Percentiles rank a stretch among this genome's conserved stretches.
Evolutionary conservation across 1,140 invertebrate genomes (phyloP).

Genomic region (Orchesella cincta): DNA sequence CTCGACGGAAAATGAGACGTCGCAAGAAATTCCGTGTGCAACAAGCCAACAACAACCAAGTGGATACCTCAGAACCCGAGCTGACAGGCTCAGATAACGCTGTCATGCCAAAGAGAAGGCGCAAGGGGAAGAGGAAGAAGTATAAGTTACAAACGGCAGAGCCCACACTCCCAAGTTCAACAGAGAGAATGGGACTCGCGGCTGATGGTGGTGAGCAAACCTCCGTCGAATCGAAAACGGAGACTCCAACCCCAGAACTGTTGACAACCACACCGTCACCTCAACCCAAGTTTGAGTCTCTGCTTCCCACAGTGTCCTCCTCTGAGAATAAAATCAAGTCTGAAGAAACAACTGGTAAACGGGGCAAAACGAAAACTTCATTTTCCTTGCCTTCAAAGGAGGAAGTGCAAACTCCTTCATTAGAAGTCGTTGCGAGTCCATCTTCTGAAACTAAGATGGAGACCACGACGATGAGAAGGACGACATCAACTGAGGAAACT

Average conservation of each 20-base stretch:
- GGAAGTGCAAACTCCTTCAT: not conserved
- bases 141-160: not conserved
- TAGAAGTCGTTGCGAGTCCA: not conserved
- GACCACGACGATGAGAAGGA: slow-evolving; percentile 25
- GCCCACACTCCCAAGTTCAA: not conserved
- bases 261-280: slow-evolving; percentile 2
- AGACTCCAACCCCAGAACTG: not conserved
- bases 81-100: not conserved
- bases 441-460: not conserved
- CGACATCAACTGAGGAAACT: slow-evolving; percentile 15
- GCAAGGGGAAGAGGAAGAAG: slow-evolving; percentile 9
- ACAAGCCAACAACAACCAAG: not conserved
- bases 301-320: not conserved
- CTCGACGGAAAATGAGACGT: slow-evolving; percentile 15
- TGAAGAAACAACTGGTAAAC: not conserved
- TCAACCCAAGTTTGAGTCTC: no score
- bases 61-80: not conserved
- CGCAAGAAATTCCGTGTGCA: not conserved
- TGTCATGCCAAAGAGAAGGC: not conserved
- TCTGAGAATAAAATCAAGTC: not conserved
- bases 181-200: not conserved
- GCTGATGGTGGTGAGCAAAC: slow-evolving; percentile 2
- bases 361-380: slow-evolving; percentile 2
- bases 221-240: not conserved
- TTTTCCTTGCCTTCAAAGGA: not conserved